Evolutionary conservation across 2,113 vertebrate species (phyloP).

Genomic region (Lepisosteus osseus): DNA sequence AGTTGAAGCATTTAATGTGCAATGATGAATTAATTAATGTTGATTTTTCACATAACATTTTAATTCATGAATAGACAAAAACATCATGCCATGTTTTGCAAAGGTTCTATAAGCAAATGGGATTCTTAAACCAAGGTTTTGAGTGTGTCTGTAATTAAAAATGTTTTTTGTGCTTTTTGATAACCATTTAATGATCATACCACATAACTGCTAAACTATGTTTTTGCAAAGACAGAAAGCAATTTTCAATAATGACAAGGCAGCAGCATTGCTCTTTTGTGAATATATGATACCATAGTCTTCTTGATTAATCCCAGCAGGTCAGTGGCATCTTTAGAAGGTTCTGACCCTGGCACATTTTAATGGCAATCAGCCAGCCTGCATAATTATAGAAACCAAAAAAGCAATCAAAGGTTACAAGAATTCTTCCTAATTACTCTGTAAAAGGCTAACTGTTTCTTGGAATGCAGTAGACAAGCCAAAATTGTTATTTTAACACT

Average conservation of each 20-base stretch:
- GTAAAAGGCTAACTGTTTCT: background rate
- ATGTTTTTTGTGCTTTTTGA: no score
- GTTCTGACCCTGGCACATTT: background rate
- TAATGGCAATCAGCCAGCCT: constrained; percentile 10
- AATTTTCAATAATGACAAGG: constrained; percentile 1
- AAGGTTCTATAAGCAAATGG: no score
- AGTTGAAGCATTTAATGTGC: no score
- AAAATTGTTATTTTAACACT: background rate
- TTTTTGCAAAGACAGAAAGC: background rate
- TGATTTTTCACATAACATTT: no score
- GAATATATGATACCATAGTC: background rate
- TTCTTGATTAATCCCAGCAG: constrained; percentile 17
- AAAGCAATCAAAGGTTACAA: constrained; percentile 7
- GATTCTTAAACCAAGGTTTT: no score
- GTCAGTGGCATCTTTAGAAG: constrained; percentile 1
- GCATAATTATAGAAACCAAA: constrained; percentile 6
- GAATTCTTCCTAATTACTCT: background rate
- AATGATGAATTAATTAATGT: no score
- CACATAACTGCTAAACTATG: constrained; percentile 12
- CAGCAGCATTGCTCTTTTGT: background rate
- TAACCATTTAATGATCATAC: background rate
- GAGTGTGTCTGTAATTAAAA: no score
- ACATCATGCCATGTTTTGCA: no score
- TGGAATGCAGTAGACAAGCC: background rate
- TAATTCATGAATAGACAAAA: no score